A percentile compares a stretch with the other conserved stretches of the same genome.
Conservation (phyloP, 2,797 vertebrate genomes). For the Heterohyrax brucei region DNA sequence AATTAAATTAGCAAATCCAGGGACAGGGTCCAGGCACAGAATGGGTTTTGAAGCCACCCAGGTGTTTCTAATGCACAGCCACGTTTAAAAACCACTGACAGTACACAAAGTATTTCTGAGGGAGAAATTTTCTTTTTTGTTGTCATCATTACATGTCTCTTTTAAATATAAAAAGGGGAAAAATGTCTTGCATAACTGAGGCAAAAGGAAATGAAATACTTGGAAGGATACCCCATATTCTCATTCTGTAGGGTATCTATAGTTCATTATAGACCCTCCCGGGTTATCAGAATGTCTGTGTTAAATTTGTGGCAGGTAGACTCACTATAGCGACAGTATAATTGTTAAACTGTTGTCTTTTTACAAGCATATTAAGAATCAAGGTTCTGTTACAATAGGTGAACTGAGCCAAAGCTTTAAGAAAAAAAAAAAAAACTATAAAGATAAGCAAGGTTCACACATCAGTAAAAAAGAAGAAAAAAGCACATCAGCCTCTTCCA, state of each 20-base stretch:
- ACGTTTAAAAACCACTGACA: no score
- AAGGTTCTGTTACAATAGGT: not conserved
- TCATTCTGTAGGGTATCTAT: not conserved
- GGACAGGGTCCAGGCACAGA: not conserved
- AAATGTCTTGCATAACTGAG: not conserved
- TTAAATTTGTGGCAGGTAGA: not conserved
- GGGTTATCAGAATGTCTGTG: not conserved
- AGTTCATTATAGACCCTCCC: not conserved
- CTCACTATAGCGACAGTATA: not conserved
- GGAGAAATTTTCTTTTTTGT: constrained; percentile 30
- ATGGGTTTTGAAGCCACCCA: not conserved
- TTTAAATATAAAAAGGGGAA: not conserved
- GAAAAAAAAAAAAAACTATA: not conserved
- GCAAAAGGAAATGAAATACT: not conserved
- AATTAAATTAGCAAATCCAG: not conserved
- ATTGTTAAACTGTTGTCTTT: not conserved
- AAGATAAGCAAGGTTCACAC: not conserved
- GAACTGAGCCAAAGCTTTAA: not conserved
- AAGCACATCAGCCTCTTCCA: not conserved
- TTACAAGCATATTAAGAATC: not conserved
- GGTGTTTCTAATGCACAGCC: not conserved
- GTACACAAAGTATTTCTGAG: not conserved
- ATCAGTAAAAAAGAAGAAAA: not conserved
- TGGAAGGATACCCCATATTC: not conserved
- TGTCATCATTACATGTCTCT: accelerated